These are phyloP conservation scores for Brachynemurus nebulosus DNA, from an alignment of 2,888 invertebrate genomes.

Conservation along the genomic window DNA sequence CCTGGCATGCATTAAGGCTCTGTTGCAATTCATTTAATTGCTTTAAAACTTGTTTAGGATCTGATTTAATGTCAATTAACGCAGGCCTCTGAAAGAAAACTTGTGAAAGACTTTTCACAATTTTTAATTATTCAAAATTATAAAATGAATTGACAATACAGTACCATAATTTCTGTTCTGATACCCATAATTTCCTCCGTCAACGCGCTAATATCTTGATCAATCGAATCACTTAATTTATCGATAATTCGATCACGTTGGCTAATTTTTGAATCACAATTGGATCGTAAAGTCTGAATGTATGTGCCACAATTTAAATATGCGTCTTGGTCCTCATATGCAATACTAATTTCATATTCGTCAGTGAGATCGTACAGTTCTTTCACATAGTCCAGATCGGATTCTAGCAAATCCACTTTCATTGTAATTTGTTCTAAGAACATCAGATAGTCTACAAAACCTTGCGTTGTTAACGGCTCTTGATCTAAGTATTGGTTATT, in stretches of 20 bases:
- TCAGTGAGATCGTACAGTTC: slow-evolving; percentile 76
- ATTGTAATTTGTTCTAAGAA: slow-evolving; percentile 53
- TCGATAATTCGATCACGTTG: slow-evolving; percentile 54
- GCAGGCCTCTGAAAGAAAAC: slow-evolving; percentile 50
- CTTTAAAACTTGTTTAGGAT: slow-evolving; percentile 47
- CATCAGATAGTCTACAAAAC: slow-evolving; percentile 55
- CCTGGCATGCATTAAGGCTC: slow-evolving; percentile 46
- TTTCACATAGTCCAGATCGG: slow-evolving; percentile 61
- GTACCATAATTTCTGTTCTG: slow-evolving; percentile 54
- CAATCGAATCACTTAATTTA: slow-evolving; percentile 56
- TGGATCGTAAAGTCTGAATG: slow-evolving; percentile 47
- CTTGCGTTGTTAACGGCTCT: slow-evolving; percentile 56
- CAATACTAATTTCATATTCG: slow-evolving; percentile 57
- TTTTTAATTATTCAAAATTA: no score
- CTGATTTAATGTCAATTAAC: slow-evolving; percentile 58
- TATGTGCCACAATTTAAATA: slow-evolving; percentile 48
- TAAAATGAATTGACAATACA: background rate
- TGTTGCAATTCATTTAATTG: slow-evolving; percentile 48
- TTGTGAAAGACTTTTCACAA: no score
- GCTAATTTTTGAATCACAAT: slow-evolving; percentile 54
- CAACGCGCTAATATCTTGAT: slow-evolving; percentile 61
- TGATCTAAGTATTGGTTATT: slow-evolving; percentile 45
- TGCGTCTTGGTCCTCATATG: slow-evolving; percentile 54
- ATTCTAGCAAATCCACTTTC: slow-evolving; percentile 55
- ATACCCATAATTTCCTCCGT: slow-evolving; percentile 59